These are phyloP conservation scores for Cryptotis parvus DNA, from an alignment of 2,113 vertebrate species.

Conservation along the genomic window DNA sequence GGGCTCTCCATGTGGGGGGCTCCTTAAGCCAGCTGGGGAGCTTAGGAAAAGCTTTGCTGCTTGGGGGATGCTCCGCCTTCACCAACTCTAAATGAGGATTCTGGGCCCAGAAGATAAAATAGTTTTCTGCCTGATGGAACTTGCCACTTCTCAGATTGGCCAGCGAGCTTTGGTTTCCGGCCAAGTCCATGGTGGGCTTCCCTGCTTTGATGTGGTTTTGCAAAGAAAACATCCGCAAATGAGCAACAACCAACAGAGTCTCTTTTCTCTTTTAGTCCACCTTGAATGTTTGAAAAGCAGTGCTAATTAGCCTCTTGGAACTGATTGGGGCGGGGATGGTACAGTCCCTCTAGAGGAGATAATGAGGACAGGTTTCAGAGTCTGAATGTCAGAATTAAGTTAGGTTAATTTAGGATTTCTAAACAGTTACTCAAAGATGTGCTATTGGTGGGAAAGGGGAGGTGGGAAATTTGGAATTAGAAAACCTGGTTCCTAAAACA, in stretches of 20 bases:
- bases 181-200: constrained; percentile 81
- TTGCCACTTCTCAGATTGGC: constrained; percentile 77
- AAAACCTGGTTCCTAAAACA: neutral
- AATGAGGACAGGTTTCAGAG: neutral
- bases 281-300: constrained; percentile 48
- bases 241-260: constrained; percentile 72
- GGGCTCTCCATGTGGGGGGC: neutral
- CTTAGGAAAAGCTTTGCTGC: constrained; percentile 39
- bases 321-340: neutral
- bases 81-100: constrained; percentile 54
- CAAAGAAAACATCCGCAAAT: constrained; percentile 78
- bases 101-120: constrained; percentile 77
- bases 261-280: constrained; percentile 69
- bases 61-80: constrained; percentile 34
- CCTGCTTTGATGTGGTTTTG: constrained; percentile 82
- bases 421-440: neutral
- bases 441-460: neutral
- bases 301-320: constrained; percentile 70
- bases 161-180: constrained; percentile 73
- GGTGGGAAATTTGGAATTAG: neutral
- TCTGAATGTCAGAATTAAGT: neutral
- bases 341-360: neutral
- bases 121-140: constrained; percentile 76
- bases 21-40: neutral
- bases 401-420: constrained; percentile 32